A percentile compares a stretch with the other conserved stretches of the same genome.
phyloP scores from a whole-genome alignment of 2,113 vertebrate species.

The Phrynosoma platyrhinos region DNA sequence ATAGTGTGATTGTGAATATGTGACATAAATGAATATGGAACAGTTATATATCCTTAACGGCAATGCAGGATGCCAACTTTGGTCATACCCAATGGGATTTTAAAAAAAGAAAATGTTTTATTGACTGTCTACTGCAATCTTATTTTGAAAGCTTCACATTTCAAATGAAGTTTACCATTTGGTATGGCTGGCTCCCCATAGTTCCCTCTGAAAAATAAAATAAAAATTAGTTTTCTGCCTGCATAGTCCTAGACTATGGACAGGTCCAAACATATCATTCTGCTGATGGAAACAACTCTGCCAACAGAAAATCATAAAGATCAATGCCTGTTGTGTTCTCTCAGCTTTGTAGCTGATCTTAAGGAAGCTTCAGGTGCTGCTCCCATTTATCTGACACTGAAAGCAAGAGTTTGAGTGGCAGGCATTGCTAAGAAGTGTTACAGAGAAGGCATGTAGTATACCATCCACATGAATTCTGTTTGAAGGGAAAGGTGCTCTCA shows the following conservation, averaged over 20 bases:
- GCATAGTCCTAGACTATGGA: not conserved
- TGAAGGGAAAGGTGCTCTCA: accelerated
- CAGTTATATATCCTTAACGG: too few relatives aligned
- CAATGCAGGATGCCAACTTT: too few relatives aligned
- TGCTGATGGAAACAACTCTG: not conserved
- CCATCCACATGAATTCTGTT: not conserved
- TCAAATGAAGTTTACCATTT: not conserved
- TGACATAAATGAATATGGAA: too few relatives aligned
- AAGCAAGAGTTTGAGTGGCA: not conserved
- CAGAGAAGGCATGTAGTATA: accelerated
- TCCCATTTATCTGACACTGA: accelerated
- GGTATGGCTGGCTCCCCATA: not conserved
- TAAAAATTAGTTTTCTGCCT: not conserved
- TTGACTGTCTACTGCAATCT: not conserved
- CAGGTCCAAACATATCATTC: not conserved
- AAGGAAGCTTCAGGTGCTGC: not conserved
- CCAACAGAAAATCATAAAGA: not conserved
- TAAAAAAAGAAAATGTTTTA: not conserved
- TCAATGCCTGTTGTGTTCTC: not conserved
- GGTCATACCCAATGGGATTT: not conserved
- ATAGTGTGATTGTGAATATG: too few relatives aligned
- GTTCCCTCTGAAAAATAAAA: not conserved
- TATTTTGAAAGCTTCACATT: not conserved
- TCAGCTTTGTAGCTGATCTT: not conserved
- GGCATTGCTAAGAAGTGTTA: not conserved